These are phyloP conservation scores for Cyprinella venusta DNA, from an alignment of 2,797 vertebrate species.

Conservation along the genomic window DNA sequence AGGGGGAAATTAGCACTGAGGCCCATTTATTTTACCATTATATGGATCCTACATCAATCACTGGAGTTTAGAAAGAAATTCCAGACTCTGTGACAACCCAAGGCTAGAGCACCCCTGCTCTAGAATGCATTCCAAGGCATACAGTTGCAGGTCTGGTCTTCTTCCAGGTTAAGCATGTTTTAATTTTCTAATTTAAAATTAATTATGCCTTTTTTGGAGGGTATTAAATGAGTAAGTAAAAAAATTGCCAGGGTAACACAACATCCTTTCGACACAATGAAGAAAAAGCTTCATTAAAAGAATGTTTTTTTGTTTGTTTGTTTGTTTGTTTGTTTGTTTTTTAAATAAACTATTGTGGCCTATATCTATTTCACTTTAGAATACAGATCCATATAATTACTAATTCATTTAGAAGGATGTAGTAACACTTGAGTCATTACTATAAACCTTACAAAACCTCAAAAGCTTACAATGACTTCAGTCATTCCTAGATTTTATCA, in stretches of 20 bases:
- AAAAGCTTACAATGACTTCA: too few relatives aligned
- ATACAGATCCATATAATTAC: too few relatives aligned
- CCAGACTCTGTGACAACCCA: conserved; percentile 13
- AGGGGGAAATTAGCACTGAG: conserved; percentile 64
- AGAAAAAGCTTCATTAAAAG: background rate
- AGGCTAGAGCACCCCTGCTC: conserved; percentile 7
- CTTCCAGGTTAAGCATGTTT: background rate
- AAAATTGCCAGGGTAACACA: too few relatives aligned
- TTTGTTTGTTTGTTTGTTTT: too few relatives aligned
- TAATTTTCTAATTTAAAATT: too few relatives aligned
- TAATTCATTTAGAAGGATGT: too few relatives aligned
- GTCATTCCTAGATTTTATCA: too few relatives aligned
- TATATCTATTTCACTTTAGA: background rate
- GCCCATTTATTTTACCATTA: conserved; percentile 65
- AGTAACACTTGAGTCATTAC: too few relatives aligned
- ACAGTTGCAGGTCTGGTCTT: conserved; percentile 2
- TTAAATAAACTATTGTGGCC: background rate
- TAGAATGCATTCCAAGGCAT: conserved; percentile 40
- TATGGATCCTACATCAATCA: conserved; percentile 64
- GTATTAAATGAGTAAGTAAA: too few relatives aligned
- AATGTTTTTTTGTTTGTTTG: too few relatives aligned
- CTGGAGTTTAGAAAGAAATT: conserved; percentile 30
- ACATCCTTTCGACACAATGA: background rate
- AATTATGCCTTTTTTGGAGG: too few relatives aligned
- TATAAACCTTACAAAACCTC: too few relatives aligned